A percentile compares a stretch with the other conserved stretches of the same genome.
phyloP scores from a whole-genome alignment of 2,888 invertebrate species.

The Micropterix aruncella region DNA sequence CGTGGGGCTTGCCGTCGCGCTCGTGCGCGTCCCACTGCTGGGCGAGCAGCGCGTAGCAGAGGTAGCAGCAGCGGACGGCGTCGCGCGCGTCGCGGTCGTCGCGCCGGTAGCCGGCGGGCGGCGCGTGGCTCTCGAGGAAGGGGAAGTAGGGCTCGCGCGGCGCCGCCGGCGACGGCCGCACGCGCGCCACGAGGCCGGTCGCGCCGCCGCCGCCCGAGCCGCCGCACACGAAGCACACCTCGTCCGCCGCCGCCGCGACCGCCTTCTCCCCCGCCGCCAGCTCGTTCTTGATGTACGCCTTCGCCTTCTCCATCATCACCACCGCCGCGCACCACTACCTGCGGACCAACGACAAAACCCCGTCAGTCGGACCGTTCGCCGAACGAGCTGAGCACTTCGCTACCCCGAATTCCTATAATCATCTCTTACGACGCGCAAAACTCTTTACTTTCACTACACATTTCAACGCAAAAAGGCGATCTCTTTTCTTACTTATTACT shows the following conservation, averaged over 20 bases:
- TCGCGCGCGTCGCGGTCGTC: constrained; percentile 25
- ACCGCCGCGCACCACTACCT: constrained; percentile 1
- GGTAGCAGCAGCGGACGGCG: constrained; percentile 59
- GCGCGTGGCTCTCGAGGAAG: constrained; percentile 79
- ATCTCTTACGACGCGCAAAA: too few species aligned
- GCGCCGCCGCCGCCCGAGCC: constrained; percentile 59
- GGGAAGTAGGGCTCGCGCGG: constrained; percentile 77
- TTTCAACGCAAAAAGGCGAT: too few species aligned
- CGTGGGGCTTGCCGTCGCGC: constrained; percentile 68
- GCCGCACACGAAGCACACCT: constrained; percentile 44
- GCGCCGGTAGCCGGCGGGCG: constrained; percentile 61
- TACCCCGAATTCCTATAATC: too few species aligned
- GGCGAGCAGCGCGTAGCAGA: constrained; percentile 73
- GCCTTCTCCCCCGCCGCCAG: constrained; percentile 23
- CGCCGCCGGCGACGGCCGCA: constrained; percentile 52
- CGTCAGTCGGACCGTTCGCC: too few species aligned
- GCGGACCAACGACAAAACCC: too few species aligned
- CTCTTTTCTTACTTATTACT: too few species aligned
- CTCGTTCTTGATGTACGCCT: constrained; percentile 60
- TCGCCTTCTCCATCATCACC: constrained; percentile 45
- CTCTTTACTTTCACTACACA: too few species aligned
- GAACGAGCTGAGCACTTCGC: too few species aligned
- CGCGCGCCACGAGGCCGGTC: constrained; percentile 44
- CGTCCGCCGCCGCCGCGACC: constrained; percentile 35
- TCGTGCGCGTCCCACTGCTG: constrained; percentile 92